A percentile compares a stretch with the other conserved stretches of the same genome.
Conservation (phyloP, 2,797 vertebrate species). For the Gallinago nigripennis region DNA sequence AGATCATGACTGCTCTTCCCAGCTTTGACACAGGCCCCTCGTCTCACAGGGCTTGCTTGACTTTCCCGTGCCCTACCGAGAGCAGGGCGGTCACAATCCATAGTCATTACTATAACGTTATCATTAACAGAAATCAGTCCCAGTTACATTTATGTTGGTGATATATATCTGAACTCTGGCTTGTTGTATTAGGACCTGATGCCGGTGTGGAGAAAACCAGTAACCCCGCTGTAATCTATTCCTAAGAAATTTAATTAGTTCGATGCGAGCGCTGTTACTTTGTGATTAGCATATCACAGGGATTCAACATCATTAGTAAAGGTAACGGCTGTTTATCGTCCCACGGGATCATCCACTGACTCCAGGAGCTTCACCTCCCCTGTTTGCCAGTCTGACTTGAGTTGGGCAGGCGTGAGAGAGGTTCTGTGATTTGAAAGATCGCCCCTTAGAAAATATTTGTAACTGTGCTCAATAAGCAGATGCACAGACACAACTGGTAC, state of each 20-base stretch:
- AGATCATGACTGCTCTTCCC: neutral
- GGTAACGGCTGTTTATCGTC: neutral
- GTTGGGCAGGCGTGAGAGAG: neutral
- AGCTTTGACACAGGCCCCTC: neutral
- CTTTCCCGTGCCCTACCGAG: neutral
- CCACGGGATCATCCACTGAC: neutral
- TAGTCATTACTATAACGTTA: neutral
- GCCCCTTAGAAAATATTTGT: neutral
- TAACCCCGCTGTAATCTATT: neutral
- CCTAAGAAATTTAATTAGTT: neutral
- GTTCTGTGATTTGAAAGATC: neutral
- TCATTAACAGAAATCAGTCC: neutral
- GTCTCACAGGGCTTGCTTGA: neutral
- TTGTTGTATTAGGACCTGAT: neutral
- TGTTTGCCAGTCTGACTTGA: neutral
- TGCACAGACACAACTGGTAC: fast-evolving
- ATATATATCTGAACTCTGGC: neutral
- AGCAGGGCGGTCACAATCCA: fast-evolving
- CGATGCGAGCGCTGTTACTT: fast-evolving
- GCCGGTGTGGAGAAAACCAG: neutral
- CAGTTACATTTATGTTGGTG: too few species aligned
- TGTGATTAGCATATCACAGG: neutral
- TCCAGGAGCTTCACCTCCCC: neutral
- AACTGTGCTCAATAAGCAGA: neutral
- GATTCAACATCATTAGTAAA: neutral